Conservation (phyloP, 2,888 invertebrate genomes). For the Drosophila lacicola region DNA sequence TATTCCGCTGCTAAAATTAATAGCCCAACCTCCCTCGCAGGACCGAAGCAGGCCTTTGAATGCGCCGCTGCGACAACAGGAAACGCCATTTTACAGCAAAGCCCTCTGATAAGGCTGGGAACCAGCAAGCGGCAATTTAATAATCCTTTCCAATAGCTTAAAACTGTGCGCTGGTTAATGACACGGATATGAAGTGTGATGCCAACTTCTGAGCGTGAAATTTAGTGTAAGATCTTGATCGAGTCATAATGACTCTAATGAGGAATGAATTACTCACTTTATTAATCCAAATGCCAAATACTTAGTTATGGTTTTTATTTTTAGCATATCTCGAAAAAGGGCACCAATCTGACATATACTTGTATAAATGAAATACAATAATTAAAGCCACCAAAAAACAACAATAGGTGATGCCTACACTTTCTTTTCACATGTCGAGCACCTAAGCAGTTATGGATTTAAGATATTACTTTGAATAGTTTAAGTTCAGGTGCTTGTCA, state of each 20-base stretch:
- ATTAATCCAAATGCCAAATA: too few relatives aligned
- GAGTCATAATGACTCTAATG: background rate
- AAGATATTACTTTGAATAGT: too few relatives aligned
- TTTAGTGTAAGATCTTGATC: conserved; percentile 23
- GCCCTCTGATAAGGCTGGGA: conserved; percentile 28
- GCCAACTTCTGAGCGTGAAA: conserved; percentile 22
- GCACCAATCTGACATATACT: too few relatives aligned
- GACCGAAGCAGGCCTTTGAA: background rate
- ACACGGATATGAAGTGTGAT: conserved; percentile 8
- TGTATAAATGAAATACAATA: too few relatives aligned
- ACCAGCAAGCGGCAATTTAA: conserved; percentile 33
- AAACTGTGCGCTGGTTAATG: conserved; percentile 22
- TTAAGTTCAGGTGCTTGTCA: too few relatives aligned
- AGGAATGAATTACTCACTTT: background rate
- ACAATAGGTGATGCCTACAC: too few relatives aligned
- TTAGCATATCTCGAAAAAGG: too few relatives aligned
- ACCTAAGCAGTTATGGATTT: too few relatives aligned
- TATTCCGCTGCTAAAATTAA: conserved; percentile 40
- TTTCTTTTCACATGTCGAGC: too few relatives aligned
- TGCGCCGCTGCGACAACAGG: background rate
- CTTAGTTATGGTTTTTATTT: too few relatives aligned
- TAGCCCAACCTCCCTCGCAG: conserved; percentile 7
- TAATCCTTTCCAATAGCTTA: conserved; percentile 21
- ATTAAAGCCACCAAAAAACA: too few relatives aligned
- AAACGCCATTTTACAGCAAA: background rate